phyloP scores from a whole-genome alignment of 2,888 invertebrate species.

The Pomacea canaliculata region DNA sequence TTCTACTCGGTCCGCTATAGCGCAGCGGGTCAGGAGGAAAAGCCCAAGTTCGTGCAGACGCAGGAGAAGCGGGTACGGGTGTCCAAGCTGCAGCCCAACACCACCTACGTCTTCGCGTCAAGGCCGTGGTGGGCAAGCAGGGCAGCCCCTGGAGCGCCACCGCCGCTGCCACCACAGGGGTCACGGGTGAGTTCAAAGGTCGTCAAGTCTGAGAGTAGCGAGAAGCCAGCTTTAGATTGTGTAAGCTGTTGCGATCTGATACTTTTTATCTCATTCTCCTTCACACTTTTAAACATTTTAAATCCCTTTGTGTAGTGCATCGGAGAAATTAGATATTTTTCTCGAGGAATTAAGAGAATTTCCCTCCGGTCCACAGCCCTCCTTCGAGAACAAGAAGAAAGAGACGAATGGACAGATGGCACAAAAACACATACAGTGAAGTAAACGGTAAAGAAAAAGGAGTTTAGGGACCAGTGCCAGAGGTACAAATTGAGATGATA shows the following conservation, averaged over 20 bases:
- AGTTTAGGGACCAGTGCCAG: too few relatives aligned
- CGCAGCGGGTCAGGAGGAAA: background rate
- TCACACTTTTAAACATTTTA: too few relatives aligned
- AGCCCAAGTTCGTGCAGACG: slow-evolving; percentile 14
- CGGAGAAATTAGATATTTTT: too few relatives aligned
- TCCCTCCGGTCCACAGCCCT: too few relatives aligned
- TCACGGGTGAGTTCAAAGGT: slow-evolving; percentile 5
- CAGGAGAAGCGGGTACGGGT: slow-evolving; percentile 15
- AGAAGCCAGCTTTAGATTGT: background rate
- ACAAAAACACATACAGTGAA: too few relatives aligned
- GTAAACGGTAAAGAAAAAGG: too few relatives aligned
- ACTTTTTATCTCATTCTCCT: too few relatives aligned
- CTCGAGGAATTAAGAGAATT: too few relatives aligned
- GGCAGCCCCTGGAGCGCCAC: slow-evolving; percentile 33
- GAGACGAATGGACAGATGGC: too few relatives aligned
- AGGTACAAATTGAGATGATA: too few relatives aligned
- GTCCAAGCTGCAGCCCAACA: slow-evolving; percentile 25
- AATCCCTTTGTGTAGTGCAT: too few relatives aligned
- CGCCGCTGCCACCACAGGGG: slow-evolving; percentile 19
- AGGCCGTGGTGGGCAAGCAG: slow-evolving; percentile 23
- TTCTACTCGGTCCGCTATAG: slow-evolving; percentile 28
- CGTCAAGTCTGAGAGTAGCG: background rate
- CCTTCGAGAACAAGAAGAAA: too few relatives aligned
- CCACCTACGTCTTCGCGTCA: slow-evolving; percentile 32
- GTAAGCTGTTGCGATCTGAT: background rate